These are phyloP conservation scores for Myotis yumanensis DNA, from an alignment of 2,113 vertebrate genomes.

Conservation along the genomic window DNA sequence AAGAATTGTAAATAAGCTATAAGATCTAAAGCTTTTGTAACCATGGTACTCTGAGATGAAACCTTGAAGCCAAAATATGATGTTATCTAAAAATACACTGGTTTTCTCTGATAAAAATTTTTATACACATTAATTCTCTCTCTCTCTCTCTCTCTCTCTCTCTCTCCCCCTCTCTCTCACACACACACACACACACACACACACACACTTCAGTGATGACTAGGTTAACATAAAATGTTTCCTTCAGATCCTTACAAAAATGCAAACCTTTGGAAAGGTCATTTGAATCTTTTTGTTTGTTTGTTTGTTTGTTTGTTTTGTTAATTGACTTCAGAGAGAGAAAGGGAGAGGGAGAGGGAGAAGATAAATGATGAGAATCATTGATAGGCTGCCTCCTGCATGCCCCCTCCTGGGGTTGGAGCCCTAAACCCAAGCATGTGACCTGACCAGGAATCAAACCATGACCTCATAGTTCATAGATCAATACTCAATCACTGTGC, in stretches of 20 bases:
- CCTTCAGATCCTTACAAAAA: slow-evolving; percentile 41
- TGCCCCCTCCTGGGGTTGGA: too few species aligned
- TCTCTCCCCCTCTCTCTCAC: neutral
- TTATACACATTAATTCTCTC: neutral
- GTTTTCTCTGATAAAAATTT: slow-evolving; percentile 16
- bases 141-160: neutral
- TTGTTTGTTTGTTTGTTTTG: too few species aligned
- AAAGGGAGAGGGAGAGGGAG: too few species aligned
- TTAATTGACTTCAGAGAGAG: too few species aligned
- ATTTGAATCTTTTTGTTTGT: neutral
- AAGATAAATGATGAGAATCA: too few species aligned
- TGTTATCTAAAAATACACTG: slow-evolving; percentile 1
- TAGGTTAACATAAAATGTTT: neutral
- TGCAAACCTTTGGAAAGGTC: slow-evolving; percentile 12
- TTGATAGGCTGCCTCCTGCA: too few species aligned
- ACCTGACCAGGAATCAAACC: too few species aligned
- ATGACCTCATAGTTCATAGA: too few species aligned
- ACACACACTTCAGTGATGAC: neutral
- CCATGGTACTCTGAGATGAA: neutral
- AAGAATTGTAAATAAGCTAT: slow-evolving; percentile 35
- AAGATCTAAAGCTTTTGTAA: slow-evolving; percentile 11
- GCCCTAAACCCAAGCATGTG: too few species aligned
- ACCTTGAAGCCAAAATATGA: neutral
- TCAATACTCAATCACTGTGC: neutral
- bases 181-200: neutral